Conservation (phyloP, 2,797 vertebrate genomes). For the Chrosomus eos region DNA sequence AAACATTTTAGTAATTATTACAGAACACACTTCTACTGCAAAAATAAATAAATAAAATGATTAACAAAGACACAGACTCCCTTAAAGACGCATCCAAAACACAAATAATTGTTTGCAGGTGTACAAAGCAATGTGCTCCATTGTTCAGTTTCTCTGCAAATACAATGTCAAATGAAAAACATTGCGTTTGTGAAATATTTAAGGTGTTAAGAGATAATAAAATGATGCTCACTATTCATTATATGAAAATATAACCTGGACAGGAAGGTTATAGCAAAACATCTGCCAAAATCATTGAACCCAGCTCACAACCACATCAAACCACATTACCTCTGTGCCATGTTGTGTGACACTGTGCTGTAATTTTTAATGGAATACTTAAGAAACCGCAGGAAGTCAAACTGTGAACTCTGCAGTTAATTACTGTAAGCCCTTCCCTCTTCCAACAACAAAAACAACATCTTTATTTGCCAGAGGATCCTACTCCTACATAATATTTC, state of each 20-base stretch:
- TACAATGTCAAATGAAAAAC: slow-evolving; percentile 8
- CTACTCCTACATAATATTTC: neutral
- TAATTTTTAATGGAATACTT: slow-evolving; percentile 66
- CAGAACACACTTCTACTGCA: neutral
- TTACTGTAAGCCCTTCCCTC: slow-evolving; percentile 59
- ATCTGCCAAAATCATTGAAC: slow-evolving; percentile 14
- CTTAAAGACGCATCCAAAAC: slow-evolving; percentile 13
- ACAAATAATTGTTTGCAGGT: slow-evolving; percentile 41
- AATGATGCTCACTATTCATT: neutral
- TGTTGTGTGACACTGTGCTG: slow-evolving; percentile 61
- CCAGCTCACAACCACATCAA: slow-evolving; percentile 62
- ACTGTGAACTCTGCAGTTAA: slow-evolving; percentile 67
- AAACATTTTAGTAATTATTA: neutral
- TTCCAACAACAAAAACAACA: slow-evolving; percentile 47
- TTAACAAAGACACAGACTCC: neutral
- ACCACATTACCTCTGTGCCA: slow-evolving; percentile 51
- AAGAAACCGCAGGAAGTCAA: slow-evolving; percentile 67
- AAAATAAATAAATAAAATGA: neutral
- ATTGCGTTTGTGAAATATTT: neutral
- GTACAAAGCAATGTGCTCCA: neutral
- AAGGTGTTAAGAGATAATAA: neutral
- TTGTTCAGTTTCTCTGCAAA: neutral
- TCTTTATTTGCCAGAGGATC: slow-evolving; percentile 41
- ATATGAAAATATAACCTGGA: slow-evolving; percentile 26
- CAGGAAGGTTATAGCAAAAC: slow-evolving; percentile 12